Evolutionary conservation across 2,888 invertebrate genomes (phyloP).

Genomic region (Cybosia mesomella): DNA sequence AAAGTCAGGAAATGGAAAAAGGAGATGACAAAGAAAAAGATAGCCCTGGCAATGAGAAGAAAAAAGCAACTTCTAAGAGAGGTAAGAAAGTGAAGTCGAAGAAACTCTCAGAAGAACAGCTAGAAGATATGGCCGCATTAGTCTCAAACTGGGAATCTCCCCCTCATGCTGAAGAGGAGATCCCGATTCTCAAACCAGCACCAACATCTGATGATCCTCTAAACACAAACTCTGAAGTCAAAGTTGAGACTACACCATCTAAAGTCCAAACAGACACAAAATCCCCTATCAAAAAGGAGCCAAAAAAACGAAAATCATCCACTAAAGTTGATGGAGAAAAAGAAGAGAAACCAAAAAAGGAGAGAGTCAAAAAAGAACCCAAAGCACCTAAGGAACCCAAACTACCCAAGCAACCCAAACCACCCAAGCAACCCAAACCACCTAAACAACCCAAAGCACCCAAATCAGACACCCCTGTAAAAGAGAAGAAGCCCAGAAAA

Average conservation of each 20-base stretch:
- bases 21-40: conserved; percentile 41
- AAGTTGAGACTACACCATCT: conserved; percentile 15
- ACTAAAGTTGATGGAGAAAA: conserved; percentile 54
- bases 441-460: conserved; percentile 45
- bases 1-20: conserved; percentile 30
- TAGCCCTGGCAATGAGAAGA: conserved; percentile 42
- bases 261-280: conserved; percentile 7
- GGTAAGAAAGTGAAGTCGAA: conserved; percentile 67
- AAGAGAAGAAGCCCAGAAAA: conserved; percentile 74
- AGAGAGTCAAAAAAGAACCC: conserved; percentile 61
- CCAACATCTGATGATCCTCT: conserved; percentile 40
- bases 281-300: conserved; percentile 57
- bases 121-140: conserved; percentile 71
- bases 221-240: conserved; percentile 38
- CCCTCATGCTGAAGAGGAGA: conserved; percentile 62
- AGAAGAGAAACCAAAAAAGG: conserved; percentile 64
- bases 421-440: conserved; percentile 29
- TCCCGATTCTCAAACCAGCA: conserved; percentile 40
- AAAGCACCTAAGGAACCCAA: conserved; percentile 46
- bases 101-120: conserved; percentile 71
- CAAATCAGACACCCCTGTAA: conserved; percentile 53
- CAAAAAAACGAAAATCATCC: conserved; percentile 69
- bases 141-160: conserved; percentile 78
- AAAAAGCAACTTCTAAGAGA: conserved; percentile 39
- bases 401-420: conserved; percentile 54